phyloP scores from a whole-genome alignment of 2,888 invertebrate genomes.

The Oxystoma pomonae region DNA sequence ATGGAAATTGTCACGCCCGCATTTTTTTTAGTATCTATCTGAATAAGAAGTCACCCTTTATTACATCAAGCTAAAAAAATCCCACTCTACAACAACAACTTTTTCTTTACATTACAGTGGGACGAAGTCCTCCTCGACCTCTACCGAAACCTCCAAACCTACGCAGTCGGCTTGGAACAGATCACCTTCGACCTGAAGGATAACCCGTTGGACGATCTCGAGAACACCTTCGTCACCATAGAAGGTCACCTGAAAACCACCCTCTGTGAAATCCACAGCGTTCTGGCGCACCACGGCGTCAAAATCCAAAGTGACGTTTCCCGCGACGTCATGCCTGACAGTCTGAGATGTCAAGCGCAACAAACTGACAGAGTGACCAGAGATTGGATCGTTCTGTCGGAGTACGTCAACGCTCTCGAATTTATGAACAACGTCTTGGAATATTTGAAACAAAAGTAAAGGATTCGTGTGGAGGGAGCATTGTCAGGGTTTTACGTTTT shows the following conservation, averaged over 20 bases:
- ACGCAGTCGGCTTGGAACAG: slow-evolving; percentile 66
- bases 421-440: slow-evolving; percentile 54
- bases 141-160: slow-evolving; percentile 65
- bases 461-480: too few species aligned
- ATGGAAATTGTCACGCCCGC: too few species aligned
- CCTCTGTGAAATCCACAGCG: slow-evolving; percentile 65
- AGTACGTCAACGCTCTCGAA: slow-evolving; percentile 59
- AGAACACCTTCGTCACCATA: slow-evolving; percentile 54
- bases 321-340: slow-evolving; percentile 47
- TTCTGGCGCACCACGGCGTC: slow-evolving; percentile 51
- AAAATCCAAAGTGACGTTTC: slow-evolving; percentile 49
- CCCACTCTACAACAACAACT: too few species aligned
- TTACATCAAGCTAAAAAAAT: too few species aligned
- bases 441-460: slow-evolving; percentile 27
- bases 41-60: too few species aligned
- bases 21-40: too few species aligned
- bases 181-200: slow-evolving; percentile 58
- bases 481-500: too few species aligned
- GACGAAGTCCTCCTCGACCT: slow-evolving; percentile 54
- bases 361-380: slow-evolving; percentile 50
- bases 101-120: slow-evolving; percentile 51
- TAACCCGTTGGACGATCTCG: slow-evolving; percentile 40
- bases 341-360: slow-evolving; percentile 38
- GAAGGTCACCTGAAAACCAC: slow-evolving; percentile 60
- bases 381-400: slow-evolving; percentile 60